phyloP scores from a whole-genome alignment of 37 sponge, comb jelly and placozoan genomes.

The Oscarella lobularis region DNA sequence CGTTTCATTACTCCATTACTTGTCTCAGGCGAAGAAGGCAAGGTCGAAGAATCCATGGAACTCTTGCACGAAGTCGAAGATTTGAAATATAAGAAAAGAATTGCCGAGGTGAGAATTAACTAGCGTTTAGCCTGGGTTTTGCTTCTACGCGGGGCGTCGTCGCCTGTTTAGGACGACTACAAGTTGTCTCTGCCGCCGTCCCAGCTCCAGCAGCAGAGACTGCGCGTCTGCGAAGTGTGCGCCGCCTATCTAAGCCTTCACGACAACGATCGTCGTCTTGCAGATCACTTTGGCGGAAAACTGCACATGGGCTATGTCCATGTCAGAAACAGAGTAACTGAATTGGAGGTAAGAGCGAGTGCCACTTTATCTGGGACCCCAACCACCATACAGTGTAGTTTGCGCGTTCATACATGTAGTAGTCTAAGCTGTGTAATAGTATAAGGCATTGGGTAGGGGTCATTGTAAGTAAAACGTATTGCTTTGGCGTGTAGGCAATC shows the following conservation, averaged over 20 bases:
- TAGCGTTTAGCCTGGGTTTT: not conserved
- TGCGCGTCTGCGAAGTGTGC: slow-evolving; percentile 99
- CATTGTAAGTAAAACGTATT: no score
- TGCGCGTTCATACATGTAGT: no score
- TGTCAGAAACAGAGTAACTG: slow-evolving; percentile 74
- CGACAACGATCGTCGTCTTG: slow-evolving; percentile 94
- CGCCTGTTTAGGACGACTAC: slow-evolving; percentile 83
- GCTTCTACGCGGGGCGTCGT: not conserved
- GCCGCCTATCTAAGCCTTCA: slow-evolving; percentile 98
- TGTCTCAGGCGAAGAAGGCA: slow-evolving; percentile 34
- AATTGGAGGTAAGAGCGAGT: slow-evolving; percentile 46
- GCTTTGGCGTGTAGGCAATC: no score
- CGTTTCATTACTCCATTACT: not conserved
- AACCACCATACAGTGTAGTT: no score
- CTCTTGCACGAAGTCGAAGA: slow-evolving; percentile 79
- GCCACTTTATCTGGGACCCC: not conserved
- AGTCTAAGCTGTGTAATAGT: no score
- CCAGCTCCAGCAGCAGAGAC: slow-evolving; percentile 92
- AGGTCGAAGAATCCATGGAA: slow-evolving; percentile 86
- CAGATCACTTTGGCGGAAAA: slow-evolving; percentile 99
- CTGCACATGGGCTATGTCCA: slow-evolving; percentile 95
- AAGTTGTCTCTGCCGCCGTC: slow-evolving; percentile 55
- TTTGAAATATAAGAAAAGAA: slow-evolving; percentile 69
- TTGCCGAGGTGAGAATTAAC: slow-evolving; percentile 36
- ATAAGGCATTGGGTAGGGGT: no score